These are phyloP conservation scores for Melipona beecheii DNA, from an alignment of 2,888 invertebrate genomes.

Conservation along the genomic window DNA sequence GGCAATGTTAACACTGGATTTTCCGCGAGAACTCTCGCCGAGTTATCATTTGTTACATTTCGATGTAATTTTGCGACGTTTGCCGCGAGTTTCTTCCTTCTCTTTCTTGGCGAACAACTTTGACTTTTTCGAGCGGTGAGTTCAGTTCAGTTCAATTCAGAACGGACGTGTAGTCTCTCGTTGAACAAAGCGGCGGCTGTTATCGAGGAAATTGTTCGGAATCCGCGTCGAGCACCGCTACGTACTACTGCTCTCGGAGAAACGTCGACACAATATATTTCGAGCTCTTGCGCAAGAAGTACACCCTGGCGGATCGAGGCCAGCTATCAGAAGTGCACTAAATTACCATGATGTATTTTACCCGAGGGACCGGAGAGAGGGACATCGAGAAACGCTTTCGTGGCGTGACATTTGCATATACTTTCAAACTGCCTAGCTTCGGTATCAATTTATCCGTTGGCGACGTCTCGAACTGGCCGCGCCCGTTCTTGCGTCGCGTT, in stretches of 20 bases:
- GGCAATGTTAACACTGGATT: constrained; percentile 53
- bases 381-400: constrained; percentile 28
- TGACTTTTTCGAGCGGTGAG: neutral
- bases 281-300: neutral
- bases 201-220: neutral
- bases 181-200: neutral
- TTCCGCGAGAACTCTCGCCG: neutral
- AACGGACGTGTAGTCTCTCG: too few species aligned
- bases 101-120: neutral
- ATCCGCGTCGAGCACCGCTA: neutral
- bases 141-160: too few species aligned
- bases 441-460: constrained; percentile 60
- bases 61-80: constrained; percentile 1
- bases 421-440: constrained; percentile 33
- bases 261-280: neutral
- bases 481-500: constrained; percentile 13
- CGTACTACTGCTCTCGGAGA: neutral
- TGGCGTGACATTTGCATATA: constrained; percentile 55
- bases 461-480: neutral
- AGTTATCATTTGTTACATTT: neutral
- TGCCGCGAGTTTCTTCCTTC: neutral
- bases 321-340: constrained; percentile 31
- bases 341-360: constrained; percentile 53
- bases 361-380: constrained; percentile 5
- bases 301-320: constrained; percentile 4